Conservation (phyloP, 2,113 vertebrate species). For the Axis porcinus region DNA sequence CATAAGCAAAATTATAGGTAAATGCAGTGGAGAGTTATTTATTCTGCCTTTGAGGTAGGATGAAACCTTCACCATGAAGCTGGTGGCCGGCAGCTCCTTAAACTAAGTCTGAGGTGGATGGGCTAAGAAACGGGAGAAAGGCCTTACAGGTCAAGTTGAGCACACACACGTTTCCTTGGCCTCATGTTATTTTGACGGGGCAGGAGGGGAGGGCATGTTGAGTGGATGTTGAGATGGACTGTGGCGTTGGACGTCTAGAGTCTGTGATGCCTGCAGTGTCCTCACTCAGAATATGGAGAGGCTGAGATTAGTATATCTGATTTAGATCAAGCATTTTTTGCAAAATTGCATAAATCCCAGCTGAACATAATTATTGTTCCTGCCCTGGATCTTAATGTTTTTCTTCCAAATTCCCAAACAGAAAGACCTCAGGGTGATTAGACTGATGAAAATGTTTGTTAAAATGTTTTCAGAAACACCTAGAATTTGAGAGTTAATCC, state of each 20-base stretch:
- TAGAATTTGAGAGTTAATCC: not conserved
- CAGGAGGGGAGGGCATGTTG: not conserved
- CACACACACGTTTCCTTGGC: not conserved
- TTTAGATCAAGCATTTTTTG: not conserved
- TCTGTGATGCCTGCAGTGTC: not conserved
- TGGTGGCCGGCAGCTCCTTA: not conserved
- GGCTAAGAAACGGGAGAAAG: not conserved
- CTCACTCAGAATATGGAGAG: not conserved
- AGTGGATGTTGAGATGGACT: not conserved
- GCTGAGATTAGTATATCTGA: not conserved
- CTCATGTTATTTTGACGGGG: not conserved
- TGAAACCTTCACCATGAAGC: not conserved
- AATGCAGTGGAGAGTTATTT: not conserved
- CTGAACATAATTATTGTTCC: not conserved
- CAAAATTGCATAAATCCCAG: not conserved
- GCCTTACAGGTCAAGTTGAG: not conserved
- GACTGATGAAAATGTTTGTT: not conserved
- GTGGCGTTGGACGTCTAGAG: not conserved
- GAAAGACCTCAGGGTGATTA: not conserved
- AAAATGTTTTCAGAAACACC: constrained; percentile 17
- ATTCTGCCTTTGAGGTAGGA: not conserved
- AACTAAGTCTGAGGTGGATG: not conserved
- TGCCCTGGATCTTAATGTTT: not conserved
- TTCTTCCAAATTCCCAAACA: not conserved
- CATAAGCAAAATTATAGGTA: not conserved